These are phyloP conservation scores for Zootermopsis nevadensis DNA, from an alignment of 2,888 invertebrate species.

Conservation along the genomic window DNA sequence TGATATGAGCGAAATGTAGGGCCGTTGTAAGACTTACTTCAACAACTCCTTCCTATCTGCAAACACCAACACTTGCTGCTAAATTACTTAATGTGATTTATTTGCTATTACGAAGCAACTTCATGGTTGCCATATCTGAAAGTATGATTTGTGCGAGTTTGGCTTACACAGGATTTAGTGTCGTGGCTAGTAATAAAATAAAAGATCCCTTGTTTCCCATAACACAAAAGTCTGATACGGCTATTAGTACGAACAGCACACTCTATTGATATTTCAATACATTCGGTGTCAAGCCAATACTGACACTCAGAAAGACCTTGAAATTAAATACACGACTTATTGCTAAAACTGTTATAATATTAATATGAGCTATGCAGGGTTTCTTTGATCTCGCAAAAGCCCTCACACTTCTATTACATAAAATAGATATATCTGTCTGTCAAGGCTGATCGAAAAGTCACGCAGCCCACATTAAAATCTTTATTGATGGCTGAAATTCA, in stretches of 20 bases:
- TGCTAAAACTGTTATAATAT: too few relatives aligned
- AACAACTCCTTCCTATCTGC: constrained; percentile 12
- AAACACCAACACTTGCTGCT: constrained; percentile 10
- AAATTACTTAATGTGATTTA: constrained; percentile 27
- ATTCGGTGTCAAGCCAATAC: background rate
- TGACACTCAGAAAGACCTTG: background rate
- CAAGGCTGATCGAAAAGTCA: too few relatives aligned
- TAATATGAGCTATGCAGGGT: too few relatives aligned
- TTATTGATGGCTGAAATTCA: too few relatives aligned
- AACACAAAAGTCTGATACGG: background rate
- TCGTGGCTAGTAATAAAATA: constrained; percentile 8
- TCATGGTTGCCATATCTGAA: constrained; percentile 28
- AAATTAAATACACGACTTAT: too few relatives aligned
- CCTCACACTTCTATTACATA: too few relatives aligned
- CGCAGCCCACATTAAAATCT: too few relatives aligned
- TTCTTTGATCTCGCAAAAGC: too few relatives aligned
- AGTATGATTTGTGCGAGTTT: constrained; percentile 39
- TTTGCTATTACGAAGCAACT: constrained; percentile 31
- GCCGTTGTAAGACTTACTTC: constrained; percentile 9
- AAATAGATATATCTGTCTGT: too few relatives aligned
- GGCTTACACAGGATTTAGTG: constrained; percentile 29
- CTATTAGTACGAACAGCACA: background rate
- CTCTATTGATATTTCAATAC: background rate
- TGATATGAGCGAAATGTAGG: background rate
- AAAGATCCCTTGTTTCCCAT: background rate